A percentile compares a stretch with the other conserved stretches of the same genome.
Conservation (phyloP, 2,113 vertebrate genomes). For the Pungitius pungitius region DNA sequence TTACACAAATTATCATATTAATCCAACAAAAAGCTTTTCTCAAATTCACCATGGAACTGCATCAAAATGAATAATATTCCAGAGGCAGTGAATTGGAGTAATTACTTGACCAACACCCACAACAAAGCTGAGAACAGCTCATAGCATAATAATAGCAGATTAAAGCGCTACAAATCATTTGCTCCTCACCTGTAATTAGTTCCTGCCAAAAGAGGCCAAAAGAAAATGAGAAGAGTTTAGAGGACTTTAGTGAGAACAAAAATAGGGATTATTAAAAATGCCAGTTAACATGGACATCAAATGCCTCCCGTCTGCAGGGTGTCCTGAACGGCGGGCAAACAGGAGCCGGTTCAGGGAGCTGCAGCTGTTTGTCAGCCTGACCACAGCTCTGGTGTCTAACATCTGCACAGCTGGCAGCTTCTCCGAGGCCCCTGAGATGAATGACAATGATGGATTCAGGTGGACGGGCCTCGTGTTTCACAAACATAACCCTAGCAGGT, state of each 20-base stretch:
- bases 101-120: constrained; percentile 72
- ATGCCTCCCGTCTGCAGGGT: not conserved
- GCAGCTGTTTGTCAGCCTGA: constrained; percentile 53
- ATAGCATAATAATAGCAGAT: constrained; percentile 58
- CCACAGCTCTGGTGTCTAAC: constrained; percentile 46
- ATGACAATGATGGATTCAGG: constrained; percentile 67
- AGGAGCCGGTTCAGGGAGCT: constrained; percentile 26
- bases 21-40: constrained; percentile 51
- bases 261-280: constrained; percentile 6
- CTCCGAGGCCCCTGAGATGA: constrained; percentile 47
- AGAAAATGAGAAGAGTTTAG: constrained; percentile 23
- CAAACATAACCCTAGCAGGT: constrained; percentile 64
- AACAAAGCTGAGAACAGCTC: constrained; percentile 58
- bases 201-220: constrained; percentile 5
- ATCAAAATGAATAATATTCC: constrained; percentile 64
- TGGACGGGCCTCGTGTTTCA: constrained; percentile 61
- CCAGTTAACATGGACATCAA: constrained; percentile 12
- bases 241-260: constrained; percentile 8
- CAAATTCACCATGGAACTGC: constrained; percentile 49
- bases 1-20: constrained; percentile 53
- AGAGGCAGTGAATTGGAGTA: constrained; percentile 63
- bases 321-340: constrained; percentile 20
- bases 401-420: constrained; percentile 62
- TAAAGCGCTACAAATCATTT: constrained; percentile 40
- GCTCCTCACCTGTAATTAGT: constrained; percentile 19